Conservation (phyloP, 2,113 vertebrate genomes). For the Otolemur garnettii region DNA sequence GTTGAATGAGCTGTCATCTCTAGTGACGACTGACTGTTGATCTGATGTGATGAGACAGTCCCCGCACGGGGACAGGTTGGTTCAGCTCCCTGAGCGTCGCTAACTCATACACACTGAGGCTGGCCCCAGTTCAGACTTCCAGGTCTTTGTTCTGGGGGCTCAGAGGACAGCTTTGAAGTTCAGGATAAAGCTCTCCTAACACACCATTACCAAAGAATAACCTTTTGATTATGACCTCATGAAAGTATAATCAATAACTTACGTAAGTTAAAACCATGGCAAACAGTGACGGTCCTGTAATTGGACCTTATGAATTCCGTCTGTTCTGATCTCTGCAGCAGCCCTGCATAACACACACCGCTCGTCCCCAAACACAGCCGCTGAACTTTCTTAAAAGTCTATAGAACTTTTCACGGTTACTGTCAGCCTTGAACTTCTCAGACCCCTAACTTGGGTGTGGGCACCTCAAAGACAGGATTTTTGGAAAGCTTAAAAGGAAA, state of each 20-base stretch:
- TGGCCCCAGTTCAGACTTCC: conserved; percentile 88
- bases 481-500: conserved; percentile 60
- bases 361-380: conserved; percentile 74
- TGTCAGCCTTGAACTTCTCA: conserved; percentile 72
- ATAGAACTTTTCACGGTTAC: conserved; percentile 83
- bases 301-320: conserved; percentile 88
- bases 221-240: conserved; percentile 93
- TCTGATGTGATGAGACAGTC: conserved; percentile 87
- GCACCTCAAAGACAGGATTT: background rate
- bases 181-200: conserved; percentile 90
- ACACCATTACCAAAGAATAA: conserved; percentile 91
- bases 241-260: conserved; percentile 90
- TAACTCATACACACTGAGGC: conserved; percentile 89
- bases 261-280: conserved; percentile 88
- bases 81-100: conserved; percentile 86
- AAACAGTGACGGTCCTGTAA: conserved; percentile 88
- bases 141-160: conserved; percentile 91
- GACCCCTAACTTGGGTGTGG: background rate
- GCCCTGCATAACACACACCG: conserved; percentile 75
- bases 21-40: conserved; percentile 82
- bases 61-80: conserved; percentile 84
- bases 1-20: conserved; percentile 81
- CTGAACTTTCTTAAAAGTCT: conserved; percentile 81
- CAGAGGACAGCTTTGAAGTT: conserved; percentile 92
- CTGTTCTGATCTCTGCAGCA: conserved; percentile 82